Conservation (phyloP, 2,888 invertebrate genomes). For the Orthosia cruda region DNA sequence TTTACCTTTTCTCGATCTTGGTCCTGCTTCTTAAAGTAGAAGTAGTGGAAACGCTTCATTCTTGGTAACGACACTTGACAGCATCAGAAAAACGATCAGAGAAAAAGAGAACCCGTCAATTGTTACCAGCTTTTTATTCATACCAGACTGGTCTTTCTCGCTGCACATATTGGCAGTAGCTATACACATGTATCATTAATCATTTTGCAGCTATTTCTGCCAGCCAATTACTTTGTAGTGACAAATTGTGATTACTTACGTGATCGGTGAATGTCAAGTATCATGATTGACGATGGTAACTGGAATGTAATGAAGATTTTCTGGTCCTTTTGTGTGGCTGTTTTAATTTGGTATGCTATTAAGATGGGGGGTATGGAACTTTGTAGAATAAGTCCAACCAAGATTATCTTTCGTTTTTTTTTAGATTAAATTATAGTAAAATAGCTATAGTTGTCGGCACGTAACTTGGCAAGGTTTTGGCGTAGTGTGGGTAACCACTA, state of each 20-base stretch:
- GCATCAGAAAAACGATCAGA: neutral
- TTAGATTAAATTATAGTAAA: too few relatives aligned
- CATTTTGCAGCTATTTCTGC: conserved; percentile 43
- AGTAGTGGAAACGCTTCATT: neutral
- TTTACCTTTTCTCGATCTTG: too few relatives aligned
- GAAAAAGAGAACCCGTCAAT: too few relatives aligned
- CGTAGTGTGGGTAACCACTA: too few relatives aligned
- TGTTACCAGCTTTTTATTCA: conserved; percentile 3
- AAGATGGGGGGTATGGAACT: neutral
- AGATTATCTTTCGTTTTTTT: neutral
- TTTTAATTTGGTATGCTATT: conserved; percentile 35
- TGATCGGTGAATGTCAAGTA: conserved; percentile 50
- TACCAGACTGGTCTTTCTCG: neutral
- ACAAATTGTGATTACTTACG: conserved; percentile 59
- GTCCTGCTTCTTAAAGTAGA: neutral
- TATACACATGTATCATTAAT: conserved; percentile 38
- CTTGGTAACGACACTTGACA: neutral
- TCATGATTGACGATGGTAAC: conserved; percentile 53
- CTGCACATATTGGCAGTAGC: conserved; percentile 6
- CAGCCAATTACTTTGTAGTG: conserved; percentile 47
- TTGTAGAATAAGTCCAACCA: neutral
- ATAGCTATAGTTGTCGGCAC: too few relatives aligned
- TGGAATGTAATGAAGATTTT: conserved; percentile 33
- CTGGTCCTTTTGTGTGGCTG: conserved; percentile 27
- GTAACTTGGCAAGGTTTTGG: too few relatives aligned